Percentiles rank a stretch among this genome's conserved stretches.
Conservation (phyloP, 92 coral and sea anemone genomes). For the Paragorgia papillata region DNA sequence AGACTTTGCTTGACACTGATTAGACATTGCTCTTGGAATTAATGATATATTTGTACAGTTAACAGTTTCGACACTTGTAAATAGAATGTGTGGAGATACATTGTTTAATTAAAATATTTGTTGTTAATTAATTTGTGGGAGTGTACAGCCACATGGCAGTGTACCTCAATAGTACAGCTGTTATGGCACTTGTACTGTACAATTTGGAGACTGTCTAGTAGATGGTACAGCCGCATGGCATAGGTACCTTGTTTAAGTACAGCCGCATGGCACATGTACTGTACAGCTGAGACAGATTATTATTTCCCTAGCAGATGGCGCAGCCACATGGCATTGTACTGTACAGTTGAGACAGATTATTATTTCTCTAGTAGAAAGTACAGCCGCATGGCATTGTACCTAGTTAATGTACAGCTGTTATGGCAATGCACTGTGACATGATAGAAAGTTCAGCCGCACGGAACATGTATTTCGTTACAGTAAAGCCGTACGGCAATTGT, state of each 20-base stretch:
- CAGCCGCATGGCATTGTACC: background rate
- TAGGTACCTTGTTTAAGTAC: no score
- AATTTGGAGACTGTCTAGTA: no score
- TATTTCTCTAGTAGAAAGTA: background rate
- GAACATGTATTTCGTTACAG: background rate
- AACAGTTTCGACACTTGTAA: background rate
- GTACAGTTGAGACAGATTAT: background rate
- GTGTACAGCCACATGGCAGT: no score
- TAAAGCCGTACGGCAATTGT: background rate
- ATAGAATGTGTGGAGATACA: background rate
- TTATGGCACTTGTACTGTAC: no score
- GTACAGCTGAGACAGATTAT: no score
- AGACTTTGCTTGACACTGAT: background rate
- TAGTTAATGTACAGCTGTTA: background rate
- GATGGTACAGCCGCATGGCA: no score
- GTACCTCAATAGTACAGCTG: no score
- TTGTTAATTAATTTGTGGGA: background rate
- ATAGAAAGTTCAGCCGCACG: background rate
- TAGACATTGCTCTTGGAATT: background rate
- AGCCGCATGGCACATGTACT: no score
- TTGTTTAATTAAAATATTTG: background rate
- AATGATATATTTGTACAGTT: background rate
- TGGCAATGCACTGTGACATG: background rate
- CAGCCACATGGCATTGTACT: slow-evolving; percentile 2
- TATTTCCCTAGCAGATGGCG: no score